Conservation (phyloP, 2,797 vertebrate species). For the Enteromius thamalakanensis region DNA sequence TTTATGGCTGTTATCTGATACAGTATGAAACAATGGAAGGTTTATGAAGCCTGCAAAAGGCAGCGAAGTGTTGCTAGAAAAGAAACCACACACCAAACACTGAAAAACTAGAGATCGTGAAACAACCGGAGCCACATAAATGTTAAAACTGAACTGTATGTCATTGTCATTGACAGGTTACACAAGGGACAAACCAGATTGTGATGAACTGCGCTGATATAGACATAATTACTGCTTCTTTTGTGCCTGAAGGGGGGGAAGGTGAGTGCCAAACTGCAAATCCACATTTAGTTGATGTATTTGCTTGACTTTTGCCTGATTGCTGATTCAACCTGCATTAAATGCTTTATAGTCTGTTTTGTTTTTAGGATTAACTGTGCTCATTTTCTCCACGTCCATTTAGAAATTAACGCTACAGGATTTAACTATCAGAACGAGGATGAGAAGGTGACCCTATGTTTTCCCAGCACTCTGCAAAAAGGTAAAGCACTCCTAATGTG, state of each 20-base stretch:
- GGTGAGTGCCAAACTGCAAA: constrained; percentile 75
- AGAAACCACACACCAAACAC: constrained; percentile 9
- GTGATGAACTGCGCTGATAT: constrained; percentile 99
- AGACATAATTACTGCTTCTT: constrained; percentile 98
- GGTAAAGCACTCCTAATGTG: constrained; percentile 72
- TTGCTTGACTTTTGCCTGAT: constrained; percentile 19
- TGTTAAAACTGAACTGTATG: neutral
- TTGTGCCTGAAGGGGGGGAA: constrained; percentile 90
- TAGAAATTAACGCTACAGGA: constrained; percentile 96
- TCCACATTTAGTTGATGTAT: constrained; percentile 23
- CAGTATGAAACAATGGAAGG: constrained; percentile 13
- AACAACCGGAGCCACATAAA: neutral
- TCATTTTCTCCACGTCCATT: constrained; percentile 55
- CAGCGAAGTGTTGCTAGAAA: constrained; percentile 6
- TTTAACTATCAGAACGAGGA: constrained; percentile 99
- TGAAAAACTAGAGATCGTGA: neutral
- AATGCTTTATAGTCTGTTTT: constrained; percentile 6
- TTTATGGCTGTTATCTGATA: constrained; percentile 35
- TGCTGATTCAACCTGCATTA: constrained; percentile 22
- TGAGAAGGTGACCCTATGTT: constrained; percentile 97
- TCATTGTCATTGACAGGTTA: constrained; percentile 83
- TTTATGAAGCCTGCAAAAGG: neutral
- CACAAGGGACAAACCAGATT: constrained; percentile 95
- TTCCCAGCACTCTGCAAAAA: constrained; percentile 91
- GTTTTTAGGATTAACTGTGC: constrained; percentile 15